phyloP scores from a whole-genome alignment of 1,140 invertebrate species.

The Halictus rubicundus region DNA sequence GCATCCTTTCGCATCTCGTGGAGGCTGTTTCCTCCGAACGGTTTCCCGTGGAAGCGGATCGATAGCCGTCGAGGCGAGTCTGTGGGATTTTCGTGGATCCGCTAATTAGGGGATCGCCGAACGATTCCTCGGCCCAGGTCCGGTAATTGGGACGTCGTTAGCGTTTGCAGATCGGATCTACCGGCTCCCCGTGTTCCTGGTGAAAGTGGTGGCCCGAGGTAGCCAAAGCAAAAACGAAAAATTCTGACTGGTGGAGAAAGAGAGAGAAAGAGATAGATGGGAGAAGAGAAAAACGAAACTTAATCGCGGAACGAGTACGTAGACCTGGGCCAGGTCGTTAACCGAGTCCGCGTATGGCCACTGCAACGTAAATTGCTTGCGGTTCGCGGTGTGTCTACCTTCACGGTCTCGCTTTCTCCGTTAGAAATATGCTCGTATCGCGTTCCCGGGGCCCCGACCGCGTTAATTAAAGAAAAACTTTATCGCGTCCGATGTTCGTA shows the following conservation, averaged over 20 bases:
- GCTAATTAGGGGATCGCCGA: slow-evolving; percentile 12
- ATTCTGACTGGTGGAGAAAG: neutral
- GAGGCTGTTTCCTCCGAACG: no score
- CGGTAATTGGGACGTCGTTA: slow-evolving; percentile 53
- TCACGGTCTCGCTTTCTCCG: slow-evolving; percentile 59
- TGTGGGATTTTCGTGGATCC: slow-evolving; percentile 11
- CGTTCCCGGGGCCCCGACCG: neutral
- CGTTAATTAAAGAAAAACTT: slow-evolving; percentile 43
- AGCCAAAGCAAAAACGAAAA: slow-evolving; percentile 11
- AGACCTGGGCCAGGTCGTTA: slow-evolving; percentile 61
- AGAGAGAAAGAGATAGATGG: neutral
- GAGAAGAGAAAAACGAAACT: slow-evolving; percentile 47
- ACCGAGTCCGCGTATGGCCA: slow-evolving; percentile 53
- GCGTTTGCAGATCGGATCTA: slow-evolving; percentile 34
- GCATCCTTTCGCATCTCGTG: no score
- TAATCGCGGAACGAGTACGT: slow-evolving; percentile 55
- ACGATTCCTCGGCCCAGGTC: neutral
- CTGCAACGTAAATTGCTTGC: slow-evolving; percentile 54
- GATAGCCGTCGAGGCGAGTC: no score
- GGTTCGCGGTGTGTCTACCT: slow-evolving; percentile 38
- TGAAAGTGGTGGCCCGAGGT: slow-evolving; percentile 62
- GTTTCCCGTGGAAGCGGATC: no score
- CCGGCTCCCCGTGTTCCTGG: slow-evolving; percentile 30
- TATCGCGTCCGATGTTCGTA: slow-evolving; percentile 20
- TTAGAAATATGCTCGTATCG: slow-evolving; percentile 51